Evolutionary conservation across 2,888 invertebrate species (phyloP), one percentile per base, ranked within the genome.

Genomic region (Drosophila atroscutellata): DNA sequence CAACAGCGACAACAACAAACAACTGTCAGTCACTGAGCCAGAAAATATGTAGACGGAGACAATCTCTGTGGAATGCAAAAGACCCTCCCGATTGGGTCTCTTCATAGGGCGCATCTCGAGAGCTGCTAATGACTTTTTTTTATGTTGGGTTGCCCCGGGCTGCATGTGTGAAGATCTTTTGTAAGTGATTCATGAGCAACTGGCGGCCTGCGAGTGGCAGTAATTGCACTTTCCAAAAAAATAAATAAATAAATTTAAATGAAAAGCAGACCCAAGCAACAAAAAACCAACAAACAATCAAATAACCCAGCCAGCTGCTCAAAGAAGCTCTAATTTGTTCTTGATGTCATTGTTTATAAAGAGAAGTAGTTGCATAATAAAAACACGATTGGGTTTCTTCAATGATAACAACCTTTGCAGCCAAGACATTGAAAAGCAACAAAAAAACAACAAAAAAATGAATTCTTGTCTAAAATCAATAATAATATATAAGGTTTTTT

Each of bases 141-240:
- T 32, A 34, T 24, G 18, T 28, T 51, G 24, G 62, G 45, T 55
- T 51, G 59, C 57, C 72, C 50, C 13, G 26, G 49, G 80, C 58
- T 65, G 70, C 51, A 72, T 76, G 55, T 81, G 79, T 71, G 75
- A 62, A 75, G 72, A 72, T 88, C 70, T 69, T 54, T 63, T 58
- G 72, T 72, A 66, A 86, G 71, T 83, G 81, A 88, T 80, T 88
- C 83, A 86, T 86, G 62, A 39, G 61, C 37, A 69, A 66, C 36
- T 68, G 45, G 56, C 24, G 13, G 49, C 37, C 13, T 64, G 45
- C 45, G 45, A 52, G 50, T 64, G 28, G 45, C 55, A 45, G 56
- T 77, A 77, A 77, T 80, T 77, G 51, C 54, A 61, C 80, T 81
- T 79, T 73, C 75, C 61, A 42, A 63, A 77, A 52, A 58, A 72